phyloP scores from a whole-genome alignment of 2,797 vertebrate genomes.

The Acipenser oxyrinchus region DNA sequence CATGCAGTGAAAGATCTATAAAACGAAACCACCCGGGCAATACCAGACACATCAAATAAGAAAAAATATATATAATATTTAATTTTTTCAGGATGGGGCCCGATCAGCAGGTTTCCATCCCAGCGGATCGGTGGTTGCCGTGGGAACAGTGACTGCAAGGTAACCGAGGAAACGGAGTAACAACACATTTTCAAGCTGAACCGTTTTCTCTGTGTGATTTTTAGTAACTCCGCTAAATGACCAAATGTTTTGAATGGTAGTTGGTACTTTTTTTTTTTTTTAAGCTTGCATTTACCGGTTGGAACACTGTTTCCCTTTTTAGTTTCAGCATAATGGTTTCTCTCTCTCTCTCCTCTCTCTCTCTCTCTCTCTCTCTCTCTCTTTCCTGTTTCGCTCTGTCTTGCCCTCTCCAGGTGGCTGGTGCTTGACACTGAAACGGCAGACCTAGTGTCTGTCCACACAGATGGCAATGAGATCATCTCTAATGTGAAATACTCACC shows the following conservation, averaged over 20 bases:
- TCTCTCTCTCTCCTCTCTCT: no score
- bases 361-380: background rate
- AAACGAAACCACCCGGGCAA: no score
- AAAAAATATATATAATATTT: no score
- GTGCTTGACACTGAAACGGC: slow-evolving; percentile 79
- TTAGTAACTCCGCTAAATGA: no score
- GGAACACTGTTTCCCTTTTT: no score
- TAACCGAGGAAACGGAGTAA: slow-evolving; percentile 27
- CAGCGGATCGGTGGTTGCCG: slow-evolving; percentile 68
- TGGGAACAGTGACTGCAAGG: slow-evolving; percentile 81
- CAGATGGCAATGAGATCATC: slow-evolving; percentile 80
- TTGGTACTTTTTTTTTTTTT: background rate
- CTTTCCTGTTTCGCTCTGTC: background rate
- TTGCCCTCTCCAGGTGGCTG: slow-evolving; percentile 64
- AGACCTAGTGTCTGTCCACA: slow-evolving; percentile 79
- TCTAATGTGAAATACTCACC: slow-evolving; percentile 80
- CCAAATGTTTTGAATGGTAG: no score
- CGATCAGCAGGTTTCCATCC: slow-evolving; percentile 78
- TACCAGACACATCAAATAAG: no score
- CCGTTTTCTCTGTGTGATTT: no score
- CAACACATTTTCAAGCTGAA: no score
- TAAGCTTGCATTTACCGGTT: no score
- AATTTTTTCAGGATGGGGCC: slow-evolving; percentile 62
- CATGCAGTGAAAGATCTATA: no score
- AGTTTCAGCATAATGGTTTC: no score